These are phyloP conservation scores for Benthosema pterotum DNA, from an alignment of 2,797 vertebrate genomes.

Conservation along the genomic window DNA sequence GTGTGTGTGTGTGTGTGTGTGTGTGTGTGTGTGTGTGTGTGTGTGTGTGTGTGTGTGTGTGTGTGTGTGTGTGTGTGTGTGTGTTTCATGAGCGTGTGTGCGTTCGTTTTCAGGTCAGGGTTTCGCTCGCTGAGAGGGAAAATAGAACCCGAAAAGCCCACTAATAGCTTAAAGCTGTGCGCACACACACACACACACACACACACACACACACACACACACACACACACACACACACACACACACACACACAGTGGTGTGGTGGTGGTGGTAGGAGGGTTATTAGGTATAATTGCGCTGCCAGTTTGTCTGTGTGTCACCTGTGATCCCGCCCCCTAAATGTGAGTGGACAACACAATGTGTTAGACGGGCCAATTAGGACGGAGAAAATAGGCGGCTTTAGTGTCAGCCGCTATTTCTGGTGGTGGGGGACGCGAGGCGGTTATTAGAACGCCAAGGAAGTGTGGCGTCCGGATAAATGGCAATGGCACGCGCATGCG, in stretches of 20 bases:
- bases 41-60: constrained; percentile 16
- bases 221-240: constrained; percentile 49
- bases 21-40: constrained; percentile 14
- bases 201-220: constrained; percentile 43
- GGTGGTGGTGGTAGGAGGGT: constrained; percentile 57
- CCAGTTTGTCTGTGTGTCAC: constrained; percentile 76
- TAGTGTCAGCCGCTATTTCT: constrained; percentile 59
- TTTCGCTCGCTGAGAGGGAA: constrained; percentile 46
- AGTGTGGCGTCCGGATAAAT: constrained; percentile 5
- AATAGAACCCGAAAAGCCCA: constrained; percentile 59
- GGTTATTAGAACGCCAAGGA: constrained; percentile 7
- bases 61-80: constrained; percentile 18
- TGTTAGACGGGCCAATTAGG: constrained; percentile 68
- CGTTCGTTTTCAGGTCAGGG: constrained; percentile 54
- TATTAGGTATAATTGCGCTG: constrained; percentile 80
- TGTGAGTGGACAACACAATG: constrained; percentile 74
- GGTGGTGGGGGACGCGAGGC: constrained; percentile 2
- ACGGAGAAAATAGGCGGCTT: constrained; percentile 43
- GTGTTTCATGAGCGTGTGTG: constrained; percentile 17
- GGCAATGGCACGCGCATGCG: too few species aligned
- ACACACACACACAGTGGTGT: constrained; percentile 36
- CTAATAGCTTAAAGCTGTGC: constrained; percentile 83
- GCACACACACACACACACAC: constrained; percentile 46
- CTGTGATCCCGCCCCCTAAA: constrained; percentile 53
- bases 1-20: constrained; percentile 14